These are phyloP conservation scores for Passer montanus DNA, from an alignment of 2,113 vertebrate genomes.

Conservation along the genomic window DNA sequence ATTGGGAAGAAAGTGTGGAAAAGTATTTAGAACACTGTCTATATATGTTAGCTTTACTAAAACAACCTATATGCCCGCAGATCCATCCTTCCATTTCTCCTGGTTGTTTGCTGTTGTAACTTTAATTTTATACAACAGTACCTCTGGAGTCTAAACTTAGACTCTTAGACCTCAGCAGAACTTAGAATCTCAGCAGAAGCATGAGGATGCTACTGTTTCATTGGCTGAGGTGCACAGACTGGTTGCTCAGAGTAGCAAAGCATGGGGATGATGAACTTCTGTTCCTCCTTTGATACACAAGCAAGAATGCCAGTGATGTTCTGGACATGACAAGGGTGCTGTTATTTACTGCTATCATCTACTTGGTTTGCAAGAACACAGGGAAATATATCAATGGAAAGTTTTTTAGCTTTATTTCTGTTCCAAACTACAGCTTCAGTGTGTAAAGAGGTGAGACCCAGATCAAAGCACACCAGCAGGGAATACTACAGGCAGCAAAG, in stretches of 20 bases:
- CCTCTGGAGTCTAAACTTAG: not conserved
- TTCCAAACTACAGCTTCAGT: not conserved
- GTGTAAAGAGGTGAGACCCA: not conserved
- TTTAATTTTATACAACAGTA: not conserved
- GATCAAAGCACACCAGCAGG: not conserved
- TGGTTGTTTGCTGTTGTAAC: not conserved
- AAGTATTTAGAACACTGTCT: not conserved
- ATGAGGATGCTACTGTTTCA: not conserved
- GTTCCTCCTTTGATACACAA: not conserved
- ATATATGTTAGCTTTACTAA: not conserved
- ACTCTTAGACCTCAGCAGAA: not conserved
- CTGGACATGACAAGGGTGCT: not conserved
- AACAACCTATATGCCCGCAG: not conserved
- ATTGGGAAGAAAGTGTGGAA: not conserved
- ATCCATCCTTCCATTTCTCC: not conserved
- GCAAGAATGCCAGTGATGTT: not conserved
- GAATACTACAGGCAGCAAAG: not conserved
- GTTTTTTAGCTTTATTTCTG: not conserved
- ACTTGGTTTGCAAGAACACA: not conserved
- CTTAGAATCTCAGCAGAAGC: not conserved
- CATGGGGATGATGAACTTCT: not conserved
- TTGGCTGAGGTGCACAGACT: not conserved
- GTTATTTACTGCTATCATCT: not conserved
- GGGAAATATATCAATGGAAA: not conserved
- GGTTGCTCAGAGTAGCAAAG: not conserved